Conservation (phyloP, 2,113 vertebrate species). For the Brachirus orientalis region DNA sequence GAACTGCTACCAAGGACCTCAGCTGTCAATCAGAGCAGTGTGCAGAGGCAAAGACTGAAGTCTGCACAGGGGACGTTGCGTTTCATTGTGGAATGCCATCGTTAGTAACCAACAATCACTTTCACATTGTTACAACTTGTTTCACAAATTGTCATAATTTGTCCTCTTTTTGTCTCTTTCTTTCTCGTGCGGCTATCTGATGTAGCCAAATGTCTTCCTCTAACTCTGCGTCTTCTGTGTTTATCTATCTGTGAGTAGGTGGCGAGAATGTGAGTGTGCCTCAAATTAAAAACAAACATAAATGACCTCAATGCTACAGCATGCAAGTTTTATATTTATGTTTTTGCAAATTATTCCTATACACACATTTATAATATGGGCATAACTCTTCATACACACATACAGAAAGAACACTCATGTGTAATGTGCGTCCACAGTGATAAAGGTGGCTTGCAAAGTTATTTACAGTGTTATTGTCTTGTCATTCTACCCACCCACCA, state of each 20-base stretch:
- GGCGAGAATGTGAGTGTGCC: constrained; percentile 20
- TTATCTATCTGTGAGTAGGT: constrained; percentile 17
- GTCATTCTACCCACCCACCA: too few relatives aligned
- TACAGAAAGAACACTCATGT: too few relatives aligned
- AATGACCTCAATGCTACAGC: too few relatives aligned
- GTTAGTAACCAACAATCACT: constrained; percentile 22
- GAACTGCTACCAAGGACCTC: constrained; percentile 40
- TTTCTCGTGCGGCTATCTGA: neutral
- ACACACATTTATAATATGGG: too few relatives aligned
- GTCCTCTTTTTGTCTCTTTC: neutral
- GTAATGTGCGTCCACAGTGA: too few relatives aligned
- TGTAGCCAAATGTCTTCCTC: neutral
- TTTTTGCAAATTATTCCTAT: too few relatives aligned
- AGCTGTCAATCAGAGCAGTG: constrained; percentile 44
- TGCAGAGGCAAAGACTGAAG: constrained; percentile 12
- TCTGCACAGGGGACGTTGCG: neutral
- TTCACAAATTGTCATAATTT: neutral
- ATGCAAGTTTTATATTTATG: too few relatives aligned
- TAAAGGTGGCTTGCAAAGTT: too few relatives aligned
- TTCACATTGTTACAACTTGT: neutral
- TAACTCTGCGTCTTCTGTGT: constrained; percentile 18
- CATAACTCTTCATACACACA: too few relatives aligned
- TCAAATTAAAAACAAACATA: neutral
- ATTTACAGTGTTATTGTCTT: too few relatives aligned
- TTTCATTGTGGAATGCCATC: constrained; percentile 1